Evolutionary conservation across 1,140 invertebrate genomes (phyloP), one percentile per base, ranked within the genome.

Genomic region (Wasmannia auropunctata): DNA sequence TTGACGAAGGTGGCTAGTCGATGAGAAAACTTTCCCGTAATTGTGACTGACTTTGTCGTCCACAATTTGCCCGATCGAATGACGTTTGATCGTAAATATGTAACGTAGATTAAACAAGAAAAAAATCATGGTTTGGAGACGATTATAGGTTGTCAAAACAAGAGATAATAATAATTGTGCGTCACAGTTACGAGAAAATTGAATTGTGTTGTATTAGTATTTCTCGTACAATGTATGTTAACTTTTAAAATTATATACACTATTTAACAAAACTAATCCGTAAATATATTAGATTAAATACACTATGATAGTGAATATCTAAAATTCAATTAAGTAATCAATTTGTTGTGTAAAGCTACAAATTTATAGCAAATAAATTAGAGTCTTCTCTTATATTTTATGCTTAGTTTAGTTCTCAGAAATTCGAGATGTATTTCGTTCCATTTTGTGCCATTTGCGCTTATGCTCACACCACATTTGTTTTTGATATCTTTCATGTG

Each of bases 21-120:
- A 84, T 84, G 81, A 76, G 70, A 62, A 84, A 84, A 84, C 81
- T 84, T 84, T 84, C 28, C n/a, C 40, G 46, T 84, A 84, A 84
- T 51, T 76, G 46, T 28, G 70, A 19, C 16, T 74, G 46, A 84
- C 31, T 76, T 63, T 49, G 76, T 83, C 51, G 69, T 25, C n/a
- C 40, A 28, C 80, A 34, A 34, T n/a, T 43, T 14, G 11, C 25
- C 5, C 37, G 25, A 84, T 46, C 11, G n/a, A 60, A 75, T 34
- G 56, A 76, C 70, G 28, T 62, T 75, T 49, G 25, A 31, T 25
- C 16, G 43, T 75, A 43, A 74, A 60, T 34, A 6, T 58, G 14
- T 51, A 22, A 14, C n/a, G 62, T 3, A 28, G 34, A 43, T 83
- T 79, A 11, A 31, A 28, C 22, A 34, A 69, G 19, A 34, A 74